Base-by-base conservation (phyloP, 2,888 invertebrate genomes). In the Trachelus tabidus region DNA sequence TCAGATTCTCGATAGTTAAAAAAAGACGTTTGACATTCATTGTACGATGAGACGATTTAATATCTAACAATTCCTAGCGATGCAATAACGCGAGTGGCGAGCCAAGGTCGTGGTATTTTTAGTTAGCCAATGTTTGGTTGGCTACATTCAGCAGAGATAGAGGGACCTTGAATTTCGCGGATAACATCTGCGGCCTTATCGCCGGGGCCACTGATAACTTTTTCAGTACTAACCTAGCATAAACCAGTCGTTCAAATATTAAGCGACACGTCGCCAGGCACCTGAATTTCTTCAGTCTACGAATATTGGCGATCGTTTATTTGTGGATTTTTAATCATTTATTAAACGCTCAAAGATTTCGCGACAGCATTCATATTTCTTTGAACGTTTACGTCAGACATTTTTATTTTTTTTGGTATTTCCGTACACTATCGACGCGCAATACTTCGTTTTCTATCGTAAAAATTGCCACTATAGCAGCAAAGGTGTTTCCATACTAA, bases 151-250 rank as follows among this genome's bases (percentile, higher is more conserved):
- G 74, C 23, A 80, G 83, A 89, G 90, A 91, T 90, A 91, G 90
- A 89, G 86, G 82, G 90, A 90, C 91, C 91, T 91, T 91, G 91
- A 91, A 91, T 89, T 90, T 89, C 81, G 88, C 89, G 91, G 91
- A 91, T 91, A 91, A 90, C 90, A 91, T 91, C 91, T 91, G 91
- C 88, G 85, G 85, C 85, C 90, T 91, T 91, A 91, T 91, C 91
- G 89, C 35, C 73, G 79, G 77, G 83, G 80, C 81, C 83, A 80
- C 79, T 79, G 89, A 89, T 90, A 89, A 89, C 85, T 89, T 89
- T 84, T 86, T 88, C 87, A 88, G 85, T 90, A 90, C 90, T 91
- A 91, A 91, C 90, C 91, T 91, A 91, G 90, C 90, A 87, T 90
- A 91, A 91, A 86, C 87, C 90, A 89, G 88, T 68, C 90, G 89